These are phyloP conservation scores for Cosmia pyralina DNA, from an alignment of 2,888 invertebrate genomes.

Conservation along the genomic window DNA sequence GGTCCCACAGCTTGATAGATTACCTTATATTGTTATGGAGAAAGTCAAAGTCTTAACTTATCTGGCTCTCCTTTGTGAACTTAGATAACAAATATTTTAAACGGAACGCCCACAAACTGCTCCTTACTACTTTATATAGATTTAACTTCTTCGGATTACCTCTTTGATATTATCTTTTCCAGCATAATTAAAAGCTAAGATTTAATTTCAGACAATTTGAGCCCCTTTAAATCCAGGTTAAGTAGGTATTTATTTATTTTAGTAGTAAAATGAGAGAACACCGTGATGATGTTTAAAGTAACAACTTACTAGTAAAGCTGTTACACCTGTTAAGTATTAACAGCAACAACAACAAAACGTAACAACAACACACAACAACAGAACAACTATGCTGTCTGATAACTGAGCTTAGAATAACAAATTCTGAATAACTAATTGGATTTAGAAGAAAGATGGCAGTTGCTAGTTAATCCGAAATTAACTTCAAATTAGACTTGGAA, in stretches of 20 bases:
- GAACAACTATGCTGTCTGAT: neutral
- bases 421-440: neutral
- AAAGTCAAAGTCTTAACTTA: conserved; percentile 8
- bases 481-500: neutral
- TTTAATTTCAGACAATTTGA: conserved; percentile 11
- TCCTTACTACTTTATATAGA: neutral
- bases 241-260: conserved; percentile 9
- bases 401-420: neutral
- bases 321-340: neutral
- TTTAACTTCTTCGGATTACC: conserved; percentile 6
- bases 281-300: neutral
- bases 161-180: neutral
- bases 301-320: neutral
- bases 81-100: conserved; percentile 8
- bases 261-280: conserved; percentile 1
- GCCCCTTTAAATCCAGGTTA: neutral
- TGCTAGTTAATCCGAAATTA: neutral
- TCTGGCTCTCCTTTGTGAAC: neutral
- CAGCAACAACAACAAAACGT: too few relatives aligned
- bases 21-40: neutral
- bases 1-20: neutral
- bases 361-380: too few relatives aligned
- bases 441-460: too few relatives aligned
- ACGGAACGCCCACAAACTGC: neutral
- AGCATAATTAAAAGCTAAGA: conserved; percentile 13